Percentiles rank a stretch among this genome's conserved stretches.
Conservation (phyloP, 2,797 vertebrate genomes). For the Crenuchus spilurus region DNA sequence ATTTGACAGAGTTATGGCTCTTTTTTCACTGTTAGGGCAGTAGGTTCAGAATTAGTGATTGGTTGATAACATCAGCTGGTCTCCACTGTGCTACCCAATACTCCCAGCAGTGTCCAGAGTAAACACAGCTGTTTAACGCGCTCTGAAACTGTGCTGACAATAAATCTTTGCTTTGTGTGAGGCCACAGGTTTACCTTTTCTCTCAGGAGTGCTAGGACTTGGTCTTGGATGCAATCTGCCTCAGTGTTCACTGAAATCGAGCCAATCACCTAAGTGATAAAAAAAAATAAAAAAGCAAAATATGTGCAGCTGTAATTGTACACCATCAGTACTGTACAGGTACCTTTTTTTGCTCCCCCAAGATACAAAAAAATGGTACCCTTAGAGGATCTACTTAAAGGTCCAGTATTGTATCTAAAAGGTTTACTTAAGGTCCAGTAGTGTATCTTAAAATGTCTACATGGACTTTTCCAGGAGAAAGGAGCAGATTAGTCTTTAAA, state of each 20-base stretch:
- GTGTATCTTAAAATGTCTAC: no score
- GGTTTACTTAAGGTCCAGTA: no score
- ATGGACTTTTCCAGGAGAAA: no score
- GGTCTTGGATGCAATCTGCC: constrained; percentile 29
- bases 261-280: background rate
- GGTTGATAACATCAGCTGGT: constrained; percentile 76
- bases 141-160: constrained; percentile 75
- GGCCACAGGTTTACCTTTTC: constrained; percentile 64
- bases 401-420: no score
- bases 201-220: constrained; percentile 14
- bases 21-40: constrained; percentile 64
- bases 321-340: no score
- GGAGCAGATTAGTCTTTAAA: no score
- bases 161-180: constrained; percentile 65
- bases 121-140: constrained; percentile 87
- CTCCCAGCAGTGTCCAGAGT: constrained; percentile 75
- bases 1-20: constrained; percentile 58
- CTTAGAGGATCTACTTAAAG: no score
- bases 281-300: background rate
- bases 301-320: background rate
- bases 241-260: background rate
- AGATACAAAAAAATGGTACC: no score
- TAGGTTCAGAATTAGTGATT: constrained; percentile 60
- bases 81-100: constrained; percentile 78
- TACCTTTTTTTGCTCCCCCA: no score